A percentile compares a stretch with the other conserved stretches of the same genome.
Evolutionary conservation across 1,140 invertebrate genomes (phyloP).

Genomic region (Trichoplusia ni): DNA sequence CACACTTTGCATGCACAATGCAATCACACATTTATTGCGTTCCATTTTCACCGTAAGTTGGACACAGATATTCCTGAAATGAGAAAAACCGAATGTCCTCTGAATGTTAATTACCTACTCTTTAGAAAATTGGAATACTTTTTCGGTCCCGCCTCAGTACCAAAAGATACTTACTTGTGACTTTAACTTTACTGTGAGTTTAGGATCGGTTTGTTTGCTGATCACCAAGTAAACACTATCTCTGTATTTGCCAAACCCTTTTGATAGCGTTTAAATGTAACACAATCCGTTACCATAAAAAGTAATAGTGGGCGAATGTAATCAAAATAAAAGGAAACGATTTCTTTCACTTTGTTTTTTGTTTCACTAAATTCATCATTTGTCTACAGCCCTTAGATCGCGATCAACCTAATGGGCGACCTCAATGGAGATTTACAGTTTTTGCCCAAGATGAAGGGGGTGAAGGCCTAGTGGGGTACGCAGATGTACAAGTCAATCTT

Average conservation of each 20-base stretch:
- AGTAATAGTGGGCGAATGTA: background rate
- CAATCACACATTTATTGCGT: constrained; percentile 49
- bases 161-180: constrained; percentile 5
- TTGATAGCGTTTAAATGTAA: constrained; percentile 2
- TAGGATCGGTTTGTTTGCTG: constrained; percentile 25
- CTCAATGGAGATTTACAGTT: constrained; percentile 98
- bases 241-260: constrained; percentile 12
- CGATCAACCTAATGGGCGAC: constrained; percentile 97
- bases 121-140: constrained; percentile 24
- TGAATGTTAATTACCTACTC: constrained; percentile 42
- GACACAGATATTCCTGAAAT: constrained; percentile 41
- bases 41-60: constrained; percentile 43
- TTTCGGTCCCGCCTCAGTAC: constrained; percentile 2
- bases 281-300: background rate
- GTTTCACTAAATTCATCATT: constrained; percentile 7
- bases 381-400: constrained; percentile 93
- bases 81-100: constrained; percentile 33
- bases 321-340: background rate
- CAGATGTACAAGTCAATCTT: constrained; percentile 98
- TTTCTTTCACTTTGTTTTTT: background rate
- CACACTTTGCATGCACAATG: constrained; percentile 45
- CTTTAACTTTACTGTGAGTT: constrained; percentile 27
- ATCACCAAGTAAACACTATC: constrained; percentile 18
- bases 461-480: constrained; percentile 97
- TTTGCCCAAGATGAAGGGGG: constrained; percentile 98